A percentile compares a stretch with the other conserved stretches of the same genome.
Evolutionary conservation across 2,797 vertebrate species (phyloP).

Genomic region (Myotis vivesi): DNA sequence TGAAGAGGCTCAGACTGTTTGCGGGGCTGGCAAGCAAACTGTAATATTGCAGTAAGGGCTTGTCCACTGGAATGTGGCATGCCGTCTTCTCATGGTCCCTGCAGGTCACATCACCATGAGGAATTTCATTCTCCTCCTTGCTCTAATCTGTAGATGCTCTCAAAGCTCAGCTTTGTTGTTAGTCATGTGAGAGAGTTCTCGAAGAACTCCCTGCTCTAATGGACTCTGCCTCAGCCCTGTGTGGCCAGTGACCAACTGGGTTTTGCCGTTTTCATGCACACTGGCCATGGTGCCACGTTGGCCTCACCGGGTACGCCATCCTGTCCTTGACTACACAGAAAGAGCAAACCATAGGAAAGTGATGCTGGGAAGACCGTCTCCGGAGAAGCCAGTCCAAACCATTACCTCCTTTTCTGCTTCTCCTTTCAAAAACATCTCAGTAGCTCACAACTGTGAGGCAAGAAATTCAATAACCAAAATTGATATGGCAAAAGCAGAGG

Average conservation of each 20-base stretch:
- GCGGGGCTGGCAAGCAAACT: neutral
- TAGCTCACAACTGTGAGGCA: neutral
- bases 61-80: neutral
- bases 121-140: neutral
- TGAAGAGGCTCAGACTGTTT: neutral
- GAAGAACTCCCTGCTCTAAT: neutral
- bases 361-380: neutral
- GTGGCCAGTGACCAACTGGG: neutral
- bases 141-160: neutral
- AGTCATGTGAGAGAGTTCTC: neutral
- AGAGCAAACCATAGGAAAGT: neutral
- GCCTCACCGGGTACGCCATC: neutral
- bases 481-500: neutral
- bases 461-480: constrained; percentile 38
- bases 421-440: constrained; percentile 24
- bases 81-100: neutral
- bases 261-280: neutral
- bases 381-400: neutral
- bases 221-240: neutral
- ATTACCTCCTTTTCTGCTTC: neutral
- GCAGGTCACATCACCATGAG: neutral
- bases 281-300: neutral
- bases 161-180: neutral
- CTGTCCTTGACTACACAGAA: neutral
- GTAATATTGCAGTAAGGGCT: neutral